These are phyloP conservation scores for Ctenodactylus gundi DNA, from an alignment of 2,113 vertebrate species.

Conservation along the genomic window DNA sequence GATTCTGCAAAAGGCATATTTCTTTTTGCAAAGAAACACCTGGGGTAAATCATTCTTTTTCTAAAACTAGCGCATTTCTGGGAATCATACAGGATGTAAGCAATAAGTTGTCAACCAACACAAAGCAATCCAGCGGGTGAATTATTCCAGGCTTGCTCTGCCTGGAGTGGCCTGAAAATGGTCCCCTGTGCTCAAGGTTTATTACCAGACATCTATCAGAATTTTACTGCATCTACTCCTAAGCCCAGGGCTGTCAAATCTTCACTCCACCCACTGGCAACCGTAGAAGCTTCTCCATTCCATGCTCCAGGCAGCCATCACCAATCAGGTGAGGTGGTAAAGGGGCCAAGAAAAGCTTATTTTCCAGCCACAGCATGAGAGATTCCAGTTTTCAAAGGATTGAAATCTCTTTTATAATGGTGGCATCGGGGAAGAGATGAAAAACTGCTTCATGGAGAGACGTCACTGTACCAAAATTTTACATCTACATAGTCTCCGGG, in stretches of 20 bases:
- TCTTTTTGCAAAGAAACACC: slow-evolving; percentile 15
- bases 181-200: slow-evolving; percentile 11
- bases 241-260: not conserved
- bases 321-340: not conserved
- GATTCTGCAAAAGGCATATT: not conserved
- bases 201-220: slow-evolving; percentile 55
- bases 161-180: slow-evolving; percentile 31
- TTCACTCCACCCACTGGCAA: not conserved
- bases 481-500: not conserved
- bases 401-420: not conserved
- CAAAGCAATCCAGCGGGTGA: slow-evolving; percentile 51
- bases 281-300: not conserved
- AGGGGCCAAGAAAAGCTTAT: not conserved
- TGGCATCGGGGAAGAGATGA: not conserved
- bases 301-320: not conserved
- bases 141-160: slow-evolving; percentile 22
- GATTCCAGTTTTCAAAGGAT: not conserved
- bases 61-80: slow-evolving; percentile 38
- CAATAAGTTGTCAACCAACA: slow-evolving; percentile 17
- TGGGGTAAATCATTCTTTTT: slow-evolving; percentile 15
- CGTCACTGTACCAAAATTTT: not conserved
- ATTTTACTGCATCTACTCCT: not conserved
- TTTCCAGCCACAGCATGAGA: not conserved
- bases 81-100: slow-evolving; percentile 17
- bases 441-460: not conserved